Base-by-base conservation (phyloP, 2,797 vertebrate species). In the Crossoptilon crossoptilon region DNA sequence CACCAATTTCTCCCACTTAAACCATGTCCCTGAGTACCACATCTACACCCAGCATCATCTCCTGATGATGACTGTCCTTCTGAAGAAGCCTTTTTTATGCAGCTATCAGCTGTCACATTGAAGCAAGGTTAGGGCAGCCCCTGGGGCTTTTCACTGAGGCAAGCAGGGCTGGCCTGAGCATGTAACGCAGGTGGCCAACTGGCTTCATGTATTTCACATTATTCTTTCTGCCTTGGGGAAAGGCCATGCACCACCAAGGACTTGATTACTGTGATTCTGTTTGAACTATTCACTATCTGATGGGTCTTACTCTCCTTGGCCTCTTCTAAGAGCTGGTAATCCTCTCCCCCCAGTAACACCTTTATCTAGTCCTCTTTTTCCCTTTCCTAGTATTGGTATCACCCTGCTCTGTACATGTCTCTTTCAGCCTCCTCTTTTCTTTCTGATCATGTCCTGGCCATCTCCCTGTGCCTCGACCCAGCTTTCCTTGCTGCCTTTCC, bases 391-490 rank as follows among this genome's bases (percentile, higher is more conserved):
- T 55, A 27, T 6, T 14, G 56, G 37, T 16, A 24, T 23, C 69
- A 69, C 33, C 13, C 14, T 58, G 26, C 31, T 39, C 8, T 19
- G 22, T 41, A 79, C 19, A 7, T 12, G 19, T 41, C 37, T 63
- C 31, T 91, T 27, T 17, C 64, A 24, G 11, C 22, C 19, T 64
- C 24, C 26, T 86, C 17, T 26, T 10, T 64, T 46, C 37, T 62
- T 49, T 46, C 49, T 26, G 29, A 31, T 29, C 33, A 48, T 0
- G 0, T 59, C 29, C 37, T 58, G 51, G 49, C 59, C 46, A 24
- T 26, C 37, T 14, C 22, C 39, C 16, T 16, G 37, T 37, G 39
- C 1, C 2, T 43, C 0, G 0, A 75, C 48, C 71, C 35, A 16
- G 21, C 27, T 84, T 26, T 43, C 56, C 24, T 29, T 0, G 0